Evolutionary conservation across 2,888 invertebrate genomes (phyloP), one percentile per base, ranked within the genome.

Genomic region (Arrhopalites spinosus): DNA sequence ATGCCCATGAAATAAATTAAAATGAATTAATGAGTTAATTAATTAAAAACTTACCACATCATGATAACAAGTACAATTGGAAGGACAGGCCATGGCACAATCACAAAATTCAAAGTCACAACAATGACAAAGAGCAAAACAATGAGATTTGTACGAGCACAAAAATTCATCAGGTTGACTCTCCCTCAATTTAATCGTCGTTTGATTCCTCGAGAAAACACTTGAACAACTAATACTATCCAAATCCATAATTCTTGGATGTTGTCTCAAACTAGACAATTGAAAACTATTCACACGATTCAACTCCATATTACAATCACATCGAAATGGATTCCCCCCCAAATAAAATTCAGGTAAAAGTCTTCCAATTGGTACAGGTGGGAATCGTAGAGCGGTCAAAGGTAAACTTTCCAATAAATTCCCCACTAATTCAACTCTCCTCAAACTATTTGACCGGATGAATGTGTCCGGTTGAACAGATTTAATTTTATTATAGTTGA

Each of bases 91-190:
- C 93, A 96, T 96, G 88, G 96, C 94, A 88, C 97, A 97, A 87
- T 97, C 97, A 88, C 97, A 97, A 72, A 95, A 95, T 86, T 95
- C 96, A 86, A 95, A 97, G 86, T 96, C 95, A 87, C 97, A 97
- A 87, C 97, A 97, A 85, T 95, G 94, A 85, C 97, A 97, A 79
- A 95, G 88, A 17, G 96, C 93, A 86, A 95, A 96, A 87, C 97
- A 97, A 86, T 96, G 95, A 56, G 93, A 92, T 87, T 92, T 92
- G 87, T 96, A 96, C 79, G 92, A 91, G 88, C 96, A 96, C 83
- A 96, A 89, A 87, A 96, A 96, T 86, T 95, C 94, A 72, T 93
- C 92, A 0, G 94, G 91, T 85, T 93, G 92, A 45, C 93, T 87
- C 85, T 90, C 90, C 66, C 91, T 87, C 79, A 92, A 86, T 30